Base-by-base conservation (phyloP, 23 tunicate species). In the Trididemnum clinides region DNA sequence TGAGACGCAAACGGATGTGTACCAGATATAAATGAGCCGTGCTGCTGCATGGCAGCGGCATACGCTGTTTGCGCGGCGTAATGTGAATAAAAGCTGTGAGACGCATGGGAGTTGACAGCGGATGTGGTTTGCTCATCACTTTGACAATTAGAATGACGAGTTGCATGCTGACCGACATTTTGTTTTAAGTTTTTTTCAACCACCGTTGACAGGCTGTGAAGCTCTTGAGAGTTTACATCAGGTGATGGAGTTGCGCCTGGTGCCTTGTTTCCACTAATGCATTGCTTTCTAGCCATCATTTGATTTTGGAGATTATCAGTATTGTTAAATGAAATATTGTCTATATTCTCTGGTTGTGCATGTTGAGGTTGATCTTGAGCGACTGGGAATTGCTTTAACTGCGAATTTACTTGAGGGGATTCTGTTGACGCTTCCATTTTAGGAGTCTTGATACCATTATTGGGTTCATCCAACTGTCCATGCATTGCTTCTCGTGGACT, bases 21-120 rank as follows among this genome's bases (percentile, higher is more conserved):
- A 19, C 86, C 91, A 34, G 85, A 73, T 12, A 85, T 86, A 34
- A 88, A 93, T 26, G 91, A 77, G 39, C 79, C 70, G 62, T 88
- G 98, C 34, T 91, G 96, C 71, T 88, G 90, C 22, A 72, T 88
- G 21, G 86, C 96, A 23, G 90, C 89, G 28, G 91, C 91, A 50
- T 87, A 87, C 19, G 91, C 91, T 23, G 85, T 70, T 28, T 73
- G 80, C 0, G 85, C 91, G 57, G 85, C 85, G 84, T 86, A 86
- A 28, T 86, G 90, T 15, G 90, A 86, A 57, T 87, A 87, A 39
- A 80, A 71, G 33, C 80, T 65, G 28, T 87, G 91, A 2, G 70
- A 49, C 19, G 26, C 85, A 26, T 87, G 81, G n/a, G 79, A 10
- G 87, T 35, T 81, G 29, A 27, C 37, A 64, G 49, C 33, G 36